Percentiles rank a stretch among this genome's conserved stretches.
Evolutionary conservation across 2,888 invertebrate genomes (phyloP).

Genomic region (Pterostichus niger): DNA sequence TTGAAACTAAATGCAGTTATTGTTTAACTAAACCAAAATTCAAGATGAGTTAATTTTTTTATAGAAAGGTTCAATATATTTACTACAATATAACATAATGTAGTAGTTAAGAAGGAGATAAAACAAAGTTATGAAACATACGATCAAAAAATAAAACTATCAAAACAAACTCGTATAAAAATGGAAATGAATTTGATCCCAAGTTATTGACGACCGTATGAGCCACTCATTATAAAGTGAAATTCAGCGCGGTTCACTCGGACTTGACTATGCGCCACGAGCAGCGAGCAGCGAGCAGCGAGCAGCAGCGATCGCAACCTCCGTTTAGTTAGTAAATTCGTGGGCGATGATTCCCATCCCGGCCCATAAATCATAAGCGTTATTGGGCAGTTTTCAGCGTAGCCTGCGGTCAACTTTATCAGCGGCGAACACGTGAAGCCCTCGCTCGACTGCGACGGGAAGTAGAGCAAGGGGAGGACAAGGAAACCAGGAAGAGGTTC

Average conservation of each 20-base stretch:
- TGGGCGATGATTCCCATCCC: slow-evolving; percentile 10
- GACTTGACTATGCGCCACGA: too few species aligned
- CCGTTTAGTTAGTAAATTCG: slow-evolving; percentile 41
- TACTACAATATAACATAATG: too few species aligned
- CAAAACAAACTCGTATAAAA: neutral
- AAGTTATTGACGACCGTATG: neutral
- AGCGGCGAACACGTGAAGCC: slow-evolving; percentile 30
- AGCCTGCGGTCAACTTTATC: slow-evolving; percentile 52
- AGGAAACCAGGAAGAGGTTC: slow-evolving; percentile 41
- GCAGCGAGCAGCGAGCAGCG: too few species aligned
- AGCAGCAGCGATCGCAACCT: neutral
- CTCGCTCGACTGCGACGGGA: neutral
- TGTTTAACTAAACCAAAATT: too few species aligned
- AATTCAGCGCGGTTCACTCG: too few species aligned
- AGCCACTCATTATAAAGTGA: neutral
- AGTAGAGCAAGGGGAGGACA: slow-evolving; percentile 5
- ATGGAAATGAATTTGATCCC: neutral
- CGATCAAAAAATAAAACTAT: too few species aligned
- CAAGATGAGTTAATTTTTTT: too few species aligned
- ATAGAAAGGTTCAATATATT: too few species aligned
- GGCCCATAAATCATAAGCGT: slow-evolving; percentile 46
- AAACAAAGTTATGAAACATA: too few species aligned
- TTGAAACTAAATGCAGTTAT: too few species aligned
- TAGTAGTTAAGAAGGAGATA: too few species aligned
- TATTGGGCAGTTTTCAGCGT: slow-evolving; percentile 55